phyloP scores from a whole-genome alignment of 2,888 invertebrate genomes.

The Xestia ashworthii region DNA sequence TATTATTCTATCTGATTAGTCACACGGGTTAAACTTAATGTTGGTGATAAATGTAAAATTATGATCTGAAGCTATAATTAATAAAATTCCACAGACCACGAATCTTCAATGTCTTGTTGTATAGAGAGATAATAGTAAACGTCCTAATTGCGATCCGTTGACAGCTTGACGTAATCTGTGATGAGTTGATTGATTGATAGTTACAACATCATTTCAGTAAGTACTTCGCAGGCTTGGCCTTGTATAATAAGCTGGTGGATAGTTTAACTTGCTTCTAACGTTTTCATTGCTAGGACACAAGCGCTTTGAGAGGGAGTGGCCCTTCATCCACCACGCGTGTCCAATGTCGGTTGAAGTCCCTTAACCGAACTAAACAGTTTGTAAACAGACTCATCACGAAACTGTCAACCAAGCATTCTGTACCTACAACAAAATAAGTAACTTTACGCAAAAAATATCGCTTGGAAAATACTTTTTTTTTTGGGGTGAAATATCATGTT shows the following conservation, averaged over 20 bases:
- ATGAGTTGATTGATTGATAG: conserved; percentile 57
- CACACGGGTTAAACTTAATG: background rate
- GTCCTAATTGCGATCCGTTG: conserved; percentile 42
- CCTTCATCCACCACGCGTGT: background rate
- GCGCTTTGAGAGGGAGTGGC: background rate
- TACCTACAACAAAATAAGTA: too few relatives aligned
- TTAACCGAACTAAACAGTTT: background rate
- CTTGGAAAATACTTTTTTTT: too few relatives aligned
- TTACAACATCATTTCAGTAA: conserved; percentile 36
- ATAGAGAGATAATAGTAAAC: conserved; percentile 28
- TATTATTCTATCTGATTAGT: conserved; percentile 12
- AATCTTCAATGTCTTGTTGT: conserved; percentile 26
- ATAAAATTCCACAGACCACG: background rate
- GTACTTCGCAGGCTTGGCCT: conserved; percentile 6
- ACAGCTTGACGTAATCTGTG: conserved; percentile 52
- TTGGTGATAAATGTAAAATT: background rate
- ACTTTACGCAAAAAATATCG: too few relatives aligned
- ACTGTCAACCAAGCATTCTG: too few relatives aligned
- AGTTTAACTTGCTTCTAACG: background rate
- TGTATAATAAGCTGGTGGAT: background rate
- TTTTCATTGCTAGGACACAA: background rate
- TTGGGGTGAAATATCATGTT: too few relatives aligned
- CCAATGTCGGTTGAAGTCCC: background rate
- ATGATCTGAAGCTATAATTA: background rate
- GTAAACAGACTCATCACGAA: too few relatives aligned